These are phyloP conservation scores for Scatophagus argus DNA, from an alignment of 2,113 vertebrate genomes.

Conservation along the genomic window DNA sequence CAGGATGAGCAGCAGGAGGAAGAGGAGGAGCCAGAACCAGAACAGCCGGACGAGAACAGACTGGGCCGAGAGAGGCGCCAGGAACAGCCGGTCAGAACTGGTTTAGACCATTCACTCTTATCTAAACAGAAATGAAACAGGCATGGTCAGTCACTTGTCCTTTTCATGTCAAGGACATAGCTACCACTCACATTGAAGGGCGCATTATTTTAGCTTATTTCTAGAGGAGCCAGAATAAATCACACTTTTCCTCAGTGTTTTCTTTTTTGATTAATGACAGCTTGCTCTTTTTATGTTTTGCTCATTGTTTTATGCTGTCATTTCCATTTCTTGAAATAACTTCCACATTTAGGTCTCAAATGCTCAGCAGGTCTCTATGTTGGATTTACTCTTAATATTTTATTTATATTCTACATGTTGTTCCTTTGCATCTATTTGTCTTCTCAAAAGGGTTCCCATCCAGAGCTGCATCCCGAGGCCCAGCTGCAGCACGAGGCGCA, in stretches of 20 bases:
- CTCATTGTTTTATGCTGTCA: background rate
- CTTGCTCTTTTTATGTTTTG: background rate
- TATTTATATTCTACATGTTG: background rate
- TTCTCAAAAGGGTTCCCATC: slow-evolving; percentile 45
- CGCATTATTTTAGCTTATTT: slow-evolving; percentile 15
- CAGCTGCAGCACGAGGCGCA: slow-evolving; percentile 41
- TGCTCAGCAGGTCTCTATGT: background rate
- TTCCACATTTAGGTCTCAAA: background rate
- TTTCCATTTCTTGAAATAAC: slow-evolving; percentile 3
- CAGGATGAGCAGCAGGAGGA: slow-evolving; percentile 77
- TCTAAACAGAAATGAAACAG: background rate
- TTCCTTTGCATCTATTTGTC: background rate
- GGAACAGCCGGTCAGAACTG: slow-evolving; percentile 64
- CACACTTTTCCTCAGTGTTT: slow-evolving; percentile 5
- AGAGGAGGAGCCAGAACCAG: slow-evolving; percentile 65
- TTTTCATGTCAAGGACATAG: background rate
- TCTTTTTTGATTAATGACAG: slow-evolving; percentile 12
- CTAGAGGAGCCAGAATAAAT: slow-evolving; percentile 10
- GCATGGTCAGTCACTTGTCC: background rate
- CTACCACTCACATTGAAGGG: background rate
- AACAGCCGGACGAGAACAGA: slow-evolving; percentile 79
- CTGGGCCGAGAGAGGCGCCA: slow-evolving; percentile 74
- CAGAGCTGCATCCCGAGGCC: slow-evolving; percentile 31
- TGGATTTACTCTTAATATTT: background rate
- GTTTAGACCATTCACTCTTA: background rate